Percentiles rank a stretch among this genome's conserved stretches.
phyloP scores from a whole-genome alignment of 2,113 vertebrate genomes.

The Empidonax alnorum region DNA sequence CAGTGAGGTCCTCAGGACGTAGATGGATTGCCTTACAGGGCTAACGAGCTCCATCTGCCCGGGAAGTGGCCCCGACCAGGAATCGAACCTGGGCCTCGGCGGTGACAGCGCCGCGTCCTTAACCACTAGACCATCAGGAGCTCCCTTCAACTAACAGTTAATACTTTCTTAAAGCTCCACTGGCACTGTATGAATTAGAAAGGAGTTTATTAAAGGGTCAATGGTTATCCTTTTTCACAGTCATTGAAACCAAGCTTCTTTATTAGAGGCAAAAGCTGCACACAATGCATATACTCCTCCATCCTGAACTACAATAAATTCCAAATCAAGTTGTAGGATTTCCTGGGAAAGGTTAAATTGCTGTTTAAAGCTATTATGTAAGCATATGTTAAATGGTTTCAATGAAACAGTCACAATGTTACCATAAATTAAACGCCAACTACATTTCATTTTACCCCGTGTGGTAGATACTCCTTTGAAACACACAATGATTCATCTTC shows the following conservation, averaged over 20 bases:
- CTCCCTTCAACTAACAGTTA: neutral
- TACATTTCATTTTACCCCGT: neutral
- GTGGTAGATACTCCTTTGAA: slow-evolving; percentile 18
- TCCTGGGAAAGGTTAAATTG: slow-evolving; percentile 37
- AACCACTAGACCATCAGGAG: too few species aligned
- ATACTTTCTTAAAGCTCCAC: neutral
- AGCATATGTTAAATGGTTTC: neutral
- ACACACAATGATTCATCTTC: slow-evolving; percentile 10
- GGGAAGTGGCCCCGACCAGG: too few species aligned
- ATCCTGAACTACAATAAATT: neutral
- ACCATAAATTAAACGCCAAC: slow-evolving; percentile 20
- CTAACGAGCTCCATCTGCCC: too few species aligned
- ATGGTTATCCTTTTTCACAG: neutral
- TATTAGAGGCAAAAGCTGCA: neutral
- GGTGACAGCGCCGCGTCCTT: too few species aligned
- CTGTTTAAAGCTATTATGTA: slow-evolving; percentile 41
- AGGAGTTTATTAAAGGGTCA: neutral
- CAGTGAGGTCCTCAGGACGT: too few species aligned
- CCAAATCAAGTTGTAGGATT: neutral
- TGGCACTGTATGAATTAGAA: neutral
- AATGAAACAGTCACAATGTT: neutral
- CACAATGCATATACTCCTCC: neutral
- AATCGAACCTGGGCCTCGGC: too few species aligned
- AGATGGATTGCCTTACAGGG: too few species aligned
- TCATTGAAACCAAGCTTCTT: neutral